Percentiles rank a stretch among this genome's conserved stretches.
phyloP scores from a whole-genome alignment of 2,113 vertebrate genomes.

The Prionailurus bengalensis region DNA sequence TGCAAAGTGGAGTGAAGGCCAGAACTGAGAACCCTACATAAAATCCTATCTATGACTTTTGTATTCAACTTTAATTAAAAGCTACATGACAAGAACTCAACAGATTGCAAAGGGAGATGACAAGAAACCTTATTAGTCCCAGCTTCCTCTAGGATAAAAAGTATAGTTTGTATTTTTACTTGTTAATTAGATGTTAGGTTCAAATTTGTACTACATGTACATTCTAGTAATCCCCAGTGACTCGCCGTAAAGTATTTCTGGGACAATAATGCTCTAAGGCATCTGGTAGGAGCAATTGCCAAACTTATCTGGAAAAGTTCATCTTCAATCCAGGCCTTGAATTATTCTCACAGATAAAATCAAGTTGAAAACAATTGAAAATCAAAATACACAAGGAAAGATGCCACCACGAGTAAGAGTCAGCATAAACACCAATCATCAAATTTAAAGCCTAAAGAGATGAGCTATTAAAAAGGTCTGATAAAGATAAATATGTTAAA shows the following conservation, averaged over 20 bases:
- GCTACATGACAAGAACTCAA: neutral
- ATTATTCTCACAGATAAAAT: conserved; percentile 28
- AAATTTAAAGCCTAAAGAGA: neutral
- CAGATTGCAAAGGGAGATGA: neutral
- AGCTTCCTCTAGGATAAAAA: neutral
- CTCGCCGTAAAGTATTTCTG: neutral
- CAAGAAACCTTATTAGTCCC: neutral
- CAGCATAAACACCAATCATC: neutral
- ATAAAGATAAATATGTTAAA: neutral
- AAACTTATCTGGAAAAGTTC: neutral
- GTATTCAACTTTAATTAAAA: neutral
- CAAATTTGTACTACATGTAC: neutral
- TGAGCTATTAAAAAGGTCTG: neutral
- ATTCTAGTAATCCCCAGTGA: neutral
- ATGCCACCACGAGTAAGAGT: neutral
- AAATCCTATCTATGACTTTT: neutral
- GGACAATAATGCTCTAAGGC: neutral
- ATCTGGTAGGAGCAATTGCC: neutral
- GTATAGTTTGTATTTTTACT: neutral
- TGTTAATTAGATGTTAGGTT: neutral
- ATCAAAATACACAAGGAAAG: neutral
- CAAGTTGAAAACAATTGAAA: neutral
- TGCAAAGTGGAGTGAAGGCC: neutral
- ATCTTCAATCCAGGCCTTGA: neutral
- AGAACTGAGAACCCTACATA: neutral